Base-by-base conservation (phyloP, 2,113 vertebrate genomes). In the Marmota flaviventris region DNA sequence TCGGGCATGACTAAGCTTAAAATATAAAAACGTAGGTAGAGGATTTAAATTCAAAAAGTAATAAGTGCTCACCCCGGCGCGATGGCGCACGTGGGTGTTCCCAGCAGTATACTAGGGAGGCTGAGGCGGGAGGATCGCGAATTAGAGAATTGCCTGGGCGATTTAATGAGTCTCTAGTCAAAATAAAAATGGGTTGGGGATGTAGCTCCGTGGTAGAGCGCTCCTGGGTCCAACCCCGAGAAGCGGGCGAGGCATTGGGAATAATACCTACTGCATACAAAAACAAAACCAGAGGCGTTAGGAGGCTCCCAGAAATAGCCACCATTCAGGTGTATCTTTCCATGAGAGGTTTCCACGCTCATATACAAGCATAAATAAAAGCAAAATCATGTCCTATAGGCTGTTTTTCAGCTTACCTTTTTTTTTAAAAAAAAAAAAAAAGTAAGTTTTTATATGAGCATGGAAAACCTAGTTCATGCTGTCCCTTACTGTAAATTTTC, bases 271-370 rank as follows among this genome's bases (percentile, higher is more conserved):
- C 42, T 70, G 13, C 24, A 34, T 3, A 8, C 25, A 9, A 87
- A 58, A 89, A 25, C 56, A 79, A 77, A 89, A 69, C 6, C 48
- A 4, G 9, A 34, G 25, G 29, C 2, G 0, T 29, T 0, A 3
- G 29, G 58, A 37, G 48, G 4, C 18, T 18, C 51, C 73, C 39
- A 7, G 13, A 76, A 72, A 69, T 2, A 13, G n/a, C n/a, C 29
- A 7, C 1, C 1, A 1, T 17, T 10, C 20, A 34, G 1, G 5
- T 24, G 37, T 18, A 22, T 8, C n/a, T 34, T 42, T 65, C 37
- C 61, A 48, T 75, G 42, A 20, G 8, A 42, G 81, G 65, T 70
- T 25, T 37, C 13, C 72, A 18, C 27, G 1, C 53, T 75, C 9
- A 0, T 16, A 58, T 13, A 37, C 18, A 76, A 69, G 34, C 29